Percentiles rank a stretch among this genome's conserved stretches.
Conservation (phyloP, 2,888 invertebrate genomes). For the Melanophora roralis region DNA sequence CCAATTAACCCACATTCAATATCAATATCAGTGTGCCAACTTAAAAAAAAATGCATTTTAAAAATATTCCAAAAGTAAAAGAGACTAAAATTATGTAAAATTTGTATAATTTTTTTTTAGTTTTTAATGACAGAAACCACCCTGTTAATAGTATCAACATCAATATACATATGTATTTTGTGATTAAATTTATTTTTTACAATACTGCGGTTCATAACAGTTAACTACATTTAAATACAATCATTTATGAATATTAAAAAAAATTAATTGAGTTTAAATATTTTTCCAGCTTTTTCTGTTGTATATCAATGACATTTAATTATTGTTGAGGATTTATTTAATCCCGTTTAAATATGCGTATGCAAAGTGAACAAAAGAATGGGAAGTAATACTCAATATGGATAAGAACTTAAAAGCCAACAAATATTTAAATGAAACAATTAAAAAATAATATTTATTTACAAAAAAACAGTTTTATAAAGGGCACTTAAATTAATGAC, state of each 20-base stretch:
- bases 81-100: too few species aligned
- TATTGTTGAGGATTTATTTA: constrained; percentile 42
- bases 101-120: too few species aligned
- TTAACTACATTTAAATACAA: constrained; percentile 53
- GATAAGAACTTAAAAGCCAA: background rate
- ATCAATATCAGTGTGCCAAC: too few species aligned
- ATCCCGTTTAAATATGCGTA: constrained; percentile 13
- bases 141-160: background rate
- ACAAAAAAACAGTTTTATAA: background rate
- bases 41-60: too few species aligned
- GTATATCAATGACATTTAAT: constrained; percentile 52
- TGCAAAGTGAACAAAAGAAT: background rate
- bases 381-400: background rate
- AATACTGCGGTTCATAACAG: constrained; percentile 7
- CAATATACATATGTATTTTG: background rate
- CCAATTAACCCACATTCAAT: too few species aligned
- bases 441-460: background rate
- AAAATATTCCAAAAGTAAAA: too few species aligned
- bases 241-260: constrained; percentile 60
- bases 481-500: background rate
- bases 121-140: too few species aligned
- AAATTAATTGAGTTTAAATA: constrained; percentile 59
- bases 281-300: constrained; percentile 17
- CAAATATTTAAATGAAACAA: background rate
- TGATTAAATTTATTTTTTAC: background rate